Evolutionary conservation across 2,113 vertebrate species (phyloP), one percentile per base, ranked within the genome.

Genomic region (Ceyx melanurus): DNA sequence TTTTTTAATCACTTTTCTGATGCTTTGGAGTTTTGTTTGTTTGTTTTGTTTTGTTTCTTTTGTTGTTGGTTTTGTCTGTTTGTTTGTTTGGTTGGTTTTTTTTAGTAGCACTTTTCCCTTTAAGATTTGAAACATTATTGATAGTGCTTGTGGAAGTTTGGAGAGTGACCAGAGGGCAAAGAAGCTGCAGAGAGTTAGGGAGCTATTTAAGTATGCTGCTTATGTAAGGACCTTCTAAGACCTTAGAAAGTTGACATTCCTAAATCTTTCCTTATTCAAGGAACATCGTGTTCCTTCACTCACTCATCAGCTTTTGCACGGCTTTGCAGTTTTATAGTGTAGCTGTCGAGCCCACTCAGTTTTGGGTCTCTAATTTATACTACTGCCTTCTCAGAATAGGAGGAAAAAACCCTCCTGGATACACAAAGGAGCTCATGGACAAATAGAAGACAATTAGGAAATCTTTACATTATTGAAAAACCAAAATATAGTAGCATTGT

Each of bases 121-220:
- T 53, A 50, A 43, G 18, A 75, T 9, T 19, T 71, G 37, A 79
- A 71, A 74, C 25, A 9, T n/a, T 74, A 46, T 25, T 40, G 23
- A n/a, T 3, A 20, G 19, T 37, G 11, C 43, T 64, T 35, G 6
- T 21, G 3, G 3, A 11, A 6, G 2, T 20, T 15, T 1, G 0
- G 26, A 8, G 10, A 14, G 33, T 21, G 46, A n/a, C n/a, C 58
- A 48, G 51, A 61, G 35, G 35, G 37, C 64, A 90, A 57, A 53
- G 66, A 51, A 40, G n/a, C 48, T 65, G 15, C 18, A 53, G 28
- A 70, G 29, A 70, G 6, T 18, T 3, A 17, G 33, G 46, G 46
- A 89, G 42, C 2, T 85, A 16, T 65, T 48, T 60, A 51, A 82
- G 58, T 13, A n/a, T 12, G 50, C 71, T 65, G 35, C 35, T 73